Evolutionary conservation across 2,113 vertebrate species (phyloP), one percentile per base, ranked within the genome.

Genomic region (Morphnarchus princeps): DNA sequence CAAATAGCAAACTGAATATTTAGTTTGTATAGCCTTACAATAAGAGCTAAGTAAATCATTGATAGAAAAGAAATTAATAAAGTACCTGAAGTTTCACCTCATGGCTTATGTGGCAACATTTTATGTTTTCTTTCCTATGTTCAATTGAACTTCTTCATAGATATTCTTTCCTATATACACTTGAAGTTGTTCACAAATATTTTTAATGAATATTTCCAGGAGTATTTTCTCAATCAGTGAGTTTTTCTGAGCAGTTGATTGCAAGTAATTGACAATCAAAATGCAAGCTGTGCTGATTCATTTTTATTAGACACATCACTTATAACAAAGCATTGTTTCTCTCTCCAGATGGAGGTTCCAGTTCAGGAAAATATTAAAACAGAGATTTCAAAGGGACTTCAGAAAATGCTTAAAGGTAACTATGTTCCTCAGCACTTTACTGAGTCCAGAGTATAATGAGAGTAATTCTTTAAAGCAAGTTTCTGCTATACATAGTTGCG

Each of bases 211-310:
- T 90, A 81, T 90, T 94, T 94, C 43, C 49, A 62, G 74, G 36
- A 42, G 10, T 77, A 40, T 91, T 91, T 93, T 42, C 83, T 77
- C 81, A 47, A 93, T 87, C 65, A 28, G 11, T 1, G 2, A 74
- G 31, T 84, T 97, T 92, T 95, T 76, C 80, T 81, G 69, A 90
- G 83, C 71, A 52, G 76, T 84, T 91, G 71, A 93, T 91, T 95
- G 72, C 63, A 89, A 71, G 69, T 83, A 93, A 92, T 91, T 93
- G 76, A 66, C 86, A 95, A 95, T 95, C 89, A 94, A 95, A 96
- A 95, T 91, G 82, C 89, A 92, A 91, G 72, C 92, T 95, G 47
- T 81, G 47, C 63, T 74, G 80, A 66, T 94, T 97, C 76, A 86
- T 78, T 94, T 90, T 94, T 93, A 87, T 92, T 95, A 92, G 90